These are phyloP conservation scores for Colinus virginianus DNA, from an alignment of 2,113 vertebrate species.

Conservation along the genomic window DNA sequence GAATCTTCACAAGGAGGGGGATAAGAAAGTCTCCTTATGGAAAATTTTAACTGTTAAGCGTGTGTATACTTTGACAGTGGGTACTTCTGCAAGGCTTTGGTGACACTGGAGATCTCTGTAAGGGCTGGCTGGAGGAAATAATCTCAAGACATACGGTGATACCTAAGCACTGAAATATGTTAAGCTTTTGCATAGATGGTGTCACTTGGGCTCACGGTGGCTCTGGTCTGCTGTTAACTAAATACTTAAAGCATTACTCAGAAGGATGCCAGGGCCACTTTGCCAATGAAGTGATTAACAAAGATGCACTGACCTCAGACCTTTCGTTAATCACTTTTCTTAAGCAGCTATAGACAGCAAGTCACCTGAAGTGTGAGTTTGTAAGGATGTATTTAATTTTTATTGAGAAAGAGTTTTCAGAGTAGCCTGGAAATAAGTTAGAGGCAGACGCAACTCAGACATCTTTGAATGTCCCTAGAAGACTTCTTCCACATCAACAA, in stretches of 20 bases:
- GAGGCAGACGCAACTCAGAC: neutral
- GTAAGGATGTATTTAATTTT: neutral
- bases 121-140: neutral
- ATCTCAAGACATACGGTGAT: neutral
- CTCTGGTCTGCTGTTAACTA: neutral
- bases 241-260: neutral
- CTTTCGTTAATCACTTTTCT: neutral
- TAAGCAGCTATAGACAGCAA: neutral
- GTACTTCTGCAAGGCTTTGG: neutral
- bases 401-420: neutral
- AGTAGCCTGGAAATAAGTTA: neutral
- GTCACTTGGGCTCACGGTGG: neutral
- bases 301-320: neutral
- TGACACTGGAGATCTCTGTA: neutral
- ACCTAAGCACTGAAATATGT: neutral
- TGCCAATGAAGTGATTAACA: neutral
- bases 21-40: neutral
- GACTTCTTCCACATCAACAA: neutral
- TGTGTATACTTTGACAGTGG: neutral
- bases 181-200: neutral
- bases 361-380: neutral
- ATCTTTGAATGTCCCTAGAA: neutral
- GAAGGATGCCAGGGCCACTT: neutral
- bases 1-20: neutral
- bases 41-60: neutral